Base-by-base conservation (phyloP, 2,888 invertebrate genomes). In the Agrochola macilenta region DNA sequence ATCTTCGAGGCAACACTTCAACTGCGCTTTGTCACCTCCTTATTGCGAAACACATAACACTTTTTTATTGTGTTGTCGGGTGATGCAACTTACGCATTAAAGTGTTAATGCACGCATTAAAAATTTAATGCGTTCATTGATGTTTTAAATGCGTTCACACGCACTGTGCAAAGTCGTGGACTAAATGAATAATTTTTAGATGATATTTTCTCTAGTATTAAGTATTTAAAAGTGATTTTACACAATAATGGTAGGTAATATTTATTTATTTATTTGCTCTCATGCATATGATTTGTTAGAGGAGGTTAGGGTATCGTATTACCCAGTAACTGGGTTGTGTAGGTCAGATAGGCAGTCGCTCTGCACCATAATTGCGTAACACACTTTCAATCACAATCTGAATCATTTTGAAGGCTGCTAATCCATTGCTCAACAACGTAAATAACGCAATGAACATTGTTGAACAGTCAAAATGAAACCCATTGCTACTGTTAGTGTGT, bases 41-140 rank as follows among this genome's bases (percentile, higher is more conserved):
- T 58, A 74, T 79, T 82, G 74, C 68, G 14, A 74, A 78, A 74
- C 49, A 68, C 14, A 69, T 65, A 20, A 65, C 20, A 49, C 30
- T 63, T 78, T 74, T 83, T 83, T 76, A 75, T 69, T 73, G 43
- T n/a, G 8, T 30, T 63, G 61, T 76, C 64, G 52, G 69, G 64
- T 66, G 58, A 72, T 70, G 75, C n/a, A 46, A 46, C 12, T 14
- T 20, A 46, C n/a, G 60, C 60, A 74, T 74, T 74, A n/a, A 52
- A 64, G 70, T 71, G 69, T 61, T 74, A 71, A 82, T 69, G 70
- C 8, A 63, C 63, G 74, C 78, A 82, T 74, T 82, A 68, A 78
- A 80, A 76, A 81, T 66, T 76, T 70, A 66, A 81, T 76, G 76
- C 58, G 46, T 71, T 64, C 60, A 69, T 71, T 66, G 20, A 66